A percentile compares a stretch with the other conserved stretches of the same genome.
Conservation (phyloP, 2,113 vertebrate genomes). For the Fulica atra region DNA sequence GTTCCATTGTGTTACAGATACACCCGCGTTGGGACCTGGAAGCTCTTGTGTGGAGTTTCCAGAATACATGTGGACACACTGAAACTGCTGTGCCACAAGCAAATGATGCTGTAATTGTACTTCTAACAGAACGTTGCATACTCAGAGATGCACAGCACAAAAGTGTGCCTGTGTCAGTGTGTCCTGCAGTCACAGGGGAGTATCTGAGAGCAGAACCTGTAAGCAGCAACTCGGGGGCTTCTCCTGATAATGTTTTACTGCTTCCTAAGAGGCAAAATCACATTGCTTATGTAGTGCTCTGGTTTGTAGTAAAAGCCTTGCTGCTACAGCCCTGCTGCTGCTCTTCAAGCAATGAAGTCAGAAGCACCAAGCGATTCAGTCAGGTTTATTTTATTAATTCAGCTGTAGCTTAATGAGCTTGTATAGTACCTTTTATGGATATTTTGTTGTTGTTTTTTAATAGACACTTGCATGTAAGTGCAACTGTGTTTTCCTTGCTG, state of each 20-base stretch:
- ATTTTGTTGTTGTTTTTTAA: neutral
- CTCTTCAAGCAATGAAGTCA: neutral
- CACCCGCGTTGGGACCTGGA: neutral
- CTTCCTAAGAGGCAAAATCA: neutral
- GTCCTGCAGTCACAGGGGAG: neutral
- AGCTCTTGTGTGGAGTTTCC: neutral
- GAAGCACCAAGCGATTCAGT: neutral
- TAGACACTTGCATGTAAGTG: neutral
- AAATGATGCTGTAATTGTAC: neutral
- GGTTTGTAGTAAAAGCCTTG: neutral
- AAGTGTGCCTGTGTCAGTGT: neutral
- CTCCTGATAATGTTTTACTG: neutral
- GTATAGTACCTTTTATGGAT: neutral
- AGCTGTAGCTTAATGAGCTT: neutral
- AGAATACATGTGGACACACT: neutral
- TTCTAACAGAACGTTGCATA: neutral
- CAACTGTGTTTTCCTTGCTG: neutral
- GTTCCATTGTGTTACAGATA: neutral
- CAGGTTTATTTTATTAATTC: neutral
- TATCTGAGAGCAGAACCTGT: neutral
- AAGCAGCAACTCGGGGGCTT: neutral
- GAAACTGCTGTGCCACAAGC: neutral
- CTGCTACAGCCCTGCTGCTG: neutral
- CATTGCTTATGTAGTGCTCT: accelerated
- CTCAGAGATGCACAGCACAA: neutral